Percentiles rank a stretch among this genome's conserved stretches.
These are phyloP conservation scores for Tolmerus cingulatus DNA, from an alignment of 2,888 invertebrate genomes.

Conservation along the genomic window DNA sequence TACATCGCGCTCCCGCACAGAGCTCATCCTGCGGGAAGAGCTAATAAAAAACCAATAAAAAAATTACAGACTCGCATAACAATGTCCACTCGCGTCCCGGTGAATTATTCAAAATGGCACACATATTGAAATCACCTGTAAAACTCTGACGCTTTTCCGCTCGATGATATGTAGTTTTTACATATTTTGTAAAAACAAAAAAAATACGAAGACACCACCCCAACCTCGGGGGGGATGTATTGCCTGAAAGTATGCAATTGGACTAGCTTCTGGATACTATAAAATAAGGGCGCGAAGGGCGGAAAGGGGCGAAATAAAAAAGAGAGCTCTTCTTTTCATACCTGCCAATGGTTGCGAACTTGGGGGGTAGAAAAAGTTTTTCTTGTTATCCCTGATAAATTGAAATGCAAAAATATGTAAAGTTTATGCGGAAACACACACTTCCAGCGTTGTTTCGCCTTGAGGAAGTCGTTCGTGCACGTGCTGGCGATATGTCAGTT, in stretches of 20 bases:
- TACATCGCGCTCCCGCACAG: neutral
- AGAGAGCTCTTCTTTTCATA: neutral
- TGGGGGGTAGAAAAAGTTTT: neutral
- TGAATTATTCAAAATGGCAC: slow-evolving; percentile 9
- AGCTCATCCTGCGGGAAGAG: neutral
- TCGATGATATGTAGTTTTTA: slow-evolving; percentile 7
- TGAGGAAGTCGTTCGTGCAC: neutral
- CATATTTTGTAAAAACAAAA: neutral
- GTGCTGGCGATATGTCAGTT: slow-evolving; percentile 14
- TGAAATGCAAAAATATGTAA: slow-evolving; percentile 30
- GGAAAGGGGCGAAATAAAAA: neutral
- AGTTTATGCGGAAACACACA: slow-evolving; percentile 19
- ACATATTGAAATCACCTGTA: slow-evolving; percentile 14
- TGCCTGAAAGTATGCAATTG: neutral
- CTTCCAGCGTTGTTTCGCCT: neutral
- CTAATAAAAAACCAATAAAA: slow-evolving; percentile 10
- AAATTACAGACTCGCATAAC: neutral
- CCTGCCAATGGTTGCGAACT: neutral
- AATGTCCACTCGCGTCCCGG: neutral
- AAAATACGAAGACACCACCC: neutral
- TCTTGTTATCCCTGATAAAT: slow-evolving; percentile 12
- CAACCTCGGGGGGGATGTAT: neutral
- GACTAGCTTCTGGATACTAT: neutral
- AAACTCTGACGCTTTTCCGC: neutral
- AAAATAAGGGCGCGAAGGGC: neutral